These are phyloP conservation scores for Squalus acanthias DNA, from an alignment of 2,797 vertebrate species.

Conservation along the genomic window DNA sequence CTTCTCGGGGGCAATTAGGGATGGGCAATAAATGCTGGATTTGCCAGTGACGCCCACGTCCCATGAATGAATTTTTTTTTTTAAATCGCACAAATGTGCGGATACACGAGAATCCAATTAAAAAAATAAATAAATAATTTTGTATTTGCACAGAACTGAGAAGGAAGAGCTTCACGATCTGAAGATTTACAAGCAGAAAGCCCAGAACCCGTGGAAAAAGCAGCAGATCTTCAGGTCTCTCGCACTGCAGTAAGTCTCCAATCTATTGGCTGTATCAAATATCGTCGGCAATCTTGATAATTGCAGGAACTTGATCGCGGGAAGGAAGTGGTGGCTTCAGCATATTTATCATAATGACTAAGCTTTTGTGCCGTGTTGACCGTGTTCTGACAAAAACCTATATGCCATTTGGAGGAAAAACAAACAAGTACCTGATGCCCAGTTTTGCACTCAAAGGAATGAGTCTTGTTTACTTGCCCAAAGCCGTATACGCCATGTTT, in stretches of 20 bases:
- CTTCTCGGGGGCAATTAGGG: too few relatives aligned
- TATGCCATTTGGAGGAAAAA: too few relatives aligned
- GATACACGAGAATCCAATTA: not conserved
- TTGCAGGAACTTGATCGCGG: not conserved
- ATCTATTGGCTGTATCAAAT: too few relatives aligned
- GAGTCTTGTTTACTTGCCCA: not conserved
- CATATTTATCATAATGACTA: not conserved
- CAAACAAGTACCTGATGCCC: not conserved
- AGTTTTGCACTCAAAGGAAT: not conserved
- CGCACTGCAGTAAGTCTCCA: constrained; percentile 61
- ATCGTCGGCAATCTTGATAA: not conserved
- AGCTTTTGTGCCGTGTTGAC: not conserved
- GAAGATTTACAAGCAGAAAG: constrained; percentile 67
- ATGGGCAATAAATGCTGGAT: too few relatives aligned
- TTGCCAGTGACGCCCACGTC: too few relatives aligned
- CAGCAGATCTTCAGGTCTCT: constrained; percentile 68
- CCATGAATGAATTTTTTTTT: too few relatives aligned
- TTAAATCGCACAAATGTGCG: not conserved
- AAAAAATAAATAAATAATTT: not conserved
- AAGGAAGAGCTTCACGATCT: constrained; percentile 72
- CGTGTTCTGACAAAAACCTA: not conserved
- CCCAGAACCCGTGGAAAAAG: constrained; percentile 65
- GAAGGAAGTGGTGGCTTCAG: not conserved
- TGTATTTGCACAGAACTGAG: constrained; percentile 62
- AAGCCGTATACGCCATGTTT: not conserved